A percentile compares a stretch with the other conserved stretches of the same genome.
phyloP scores from a whole-genome alignment of 2,888 invertebrate genomes.

The Synanthedon vespiformis region DNA sequence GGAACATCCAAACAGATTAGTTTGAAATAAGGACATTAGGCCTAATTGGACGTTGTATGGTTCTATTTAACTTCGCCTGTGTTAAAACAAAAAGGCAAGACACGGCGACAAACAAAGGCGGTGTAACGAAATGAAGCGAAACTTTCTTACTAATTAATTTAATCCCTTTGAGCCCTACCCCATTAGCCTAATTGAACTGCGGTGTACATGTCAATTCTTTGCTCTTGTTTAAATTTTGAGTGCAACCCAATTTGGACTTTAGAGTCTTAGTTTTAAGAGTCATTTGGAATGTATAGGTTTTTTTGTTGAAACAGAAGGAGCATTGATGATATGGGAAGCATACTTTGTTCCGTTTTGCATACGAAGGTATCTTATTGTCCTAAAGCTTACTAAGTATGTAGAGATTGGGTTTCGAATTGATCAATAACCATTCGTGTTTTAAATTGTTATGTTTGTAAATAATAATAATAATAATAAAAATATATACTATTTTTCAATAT shows the following conservation, averaged over 20 bases:
- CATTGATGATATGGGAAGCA: conserved; percentile 53
- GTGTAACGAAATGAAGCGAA: conserved; percentile 51
- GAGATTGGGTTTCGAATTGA: too few species aligned
- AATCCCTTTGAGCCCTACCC: conserved; percentile 66
- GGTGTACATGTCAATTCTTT: conserved; percentile 70
- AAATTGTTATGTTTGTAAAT: too few species aligned
- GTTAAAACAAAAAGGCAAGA: conserved; percentile 39
- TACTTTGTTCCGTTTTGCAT: conserved; percentile 58
- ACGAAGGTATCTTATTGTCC: conserved; percentile 6
- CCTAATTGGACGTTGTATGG: conserved; percentile 11
- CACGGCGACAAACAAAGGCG: conserved; percentile 56
- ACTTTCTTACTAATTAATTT: conserved; percentile 70
- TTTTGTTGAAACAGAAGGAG: conserved; percentile 19
- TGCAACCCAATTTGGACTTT: conserved; percentile 17
- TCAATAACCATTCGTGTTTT: too few species aligned
- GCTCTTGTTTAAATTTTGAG: conserved; percentile 23
- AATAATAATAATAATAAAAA: too few species aligned
- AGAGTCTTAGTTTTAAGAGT: neutral
- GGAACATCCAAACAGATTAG: neutral
- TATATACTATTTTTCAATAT: too few species aligned
- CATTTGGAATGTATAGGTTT: neutral
- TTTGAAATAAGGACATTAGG: neutral
- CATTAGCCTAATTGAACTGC: conserved; percentile 70
- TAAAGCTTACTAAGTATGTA: too few species aligned
- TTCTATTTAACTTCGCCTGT: conserved; percentile 17